A percentile compares a stretch with the other conserved stretches of the same genome.
Evolutionary conservation across 2,888 invertebrate genomes (phyloP).

Genomic region (Nineta flava): DNA sequence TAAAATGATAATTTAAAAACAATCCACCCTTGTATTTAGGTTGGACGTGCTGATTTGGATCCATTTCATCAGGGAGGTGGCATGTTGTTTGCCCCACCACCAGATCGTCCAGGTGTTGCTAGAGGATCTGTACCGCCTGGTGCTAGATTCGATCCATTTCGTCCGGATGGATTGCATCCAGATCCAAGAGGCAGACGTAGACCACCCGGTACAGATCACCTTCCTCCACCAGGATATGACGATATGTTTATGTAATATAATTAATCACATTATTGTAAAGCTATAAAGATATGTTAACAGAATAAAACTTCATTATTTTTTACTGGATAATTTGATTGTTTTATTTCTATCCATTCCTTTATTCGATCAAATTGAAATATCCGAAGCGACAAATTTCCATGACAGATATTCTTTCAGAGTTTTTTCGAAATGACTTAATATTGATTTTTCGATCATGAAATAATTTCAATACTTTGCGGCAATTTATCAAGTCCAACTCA

Average conservation of each 20-base stretch:
- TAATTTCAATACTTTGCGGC: too few relatives aligned
- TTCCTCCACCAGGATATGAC: slow-evolving; percentile 59
- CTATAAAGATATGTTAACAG: slow-evolving; percentile 1
- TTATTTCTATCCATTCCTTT: not conserved
- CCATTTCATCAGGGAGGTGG: slow-evolving; percentile 55
- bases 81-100: slow-evolving; percentile 59
- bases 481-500: too few relatives aligned
- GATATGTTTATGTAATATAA: slow-evolving; percentile 54
- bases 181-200: slow-evolving; percentile 26
- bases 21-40: slow-evolving; percentile 24
- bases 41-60: slow-evolving; percentile 65
- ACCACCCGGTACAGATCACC: slow-evolving; percentile 53
- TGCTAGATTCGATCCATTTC: slow-evolving; percentile 74
- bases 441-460: too few relatives aligned
- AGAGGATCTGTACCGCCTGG: slow-evolving; percentile 53
- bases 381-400: too few relatives aligned
- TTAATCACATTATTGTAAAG: not conserved
- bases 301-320: not conserved
- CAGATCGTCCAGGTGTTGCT: slow-evolving; percentile 18
- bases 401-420: too few relatives aligned
- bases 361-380: not conserved
- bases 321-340: not conserved
- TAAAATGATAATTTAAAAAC: slow-evolving; percentile 11
- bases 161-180: slow-evolving; percentile 39
- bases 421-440: too few relatives aligned